These are phyloP conservation scores for Chaenocephalus aceratus DNA, from an alignment of 2,113 vertebrate genomes.

Conservation along the genomic window DNA sequence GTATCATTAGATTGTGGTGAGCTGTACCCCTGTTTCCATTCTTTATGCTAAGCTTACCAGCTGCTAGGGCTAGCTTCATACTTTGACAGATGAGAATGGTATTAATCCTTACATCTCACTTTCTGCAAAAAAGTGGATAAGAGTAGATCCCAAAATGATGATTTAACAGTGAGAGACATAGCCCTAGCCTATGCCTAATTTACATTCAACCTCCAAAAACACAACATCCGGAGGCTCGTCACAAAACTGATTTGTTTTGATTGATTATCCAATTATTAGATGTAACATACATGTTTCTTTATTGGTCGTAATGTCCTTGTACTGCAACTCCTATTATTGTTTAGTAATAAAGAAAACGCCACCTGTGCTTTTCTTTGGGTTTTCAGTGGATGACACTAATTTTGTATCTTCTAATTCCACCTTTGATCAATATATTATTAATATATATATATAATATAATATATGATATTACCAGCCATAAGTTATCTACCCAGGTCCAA, in stretches of 20 bases:
- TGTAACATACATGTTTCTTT: background rate
- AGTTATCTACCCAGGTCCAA: background rate
- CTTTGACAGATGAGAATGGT: background rate
- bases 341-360: background rate
- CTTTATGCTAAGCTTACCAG: no score
- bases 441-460: no score
- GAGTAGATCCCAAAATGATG: background rate
- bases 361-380: background rate
- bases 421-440: background rate
- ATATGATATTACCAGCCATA: no score
- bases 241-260: background rate
- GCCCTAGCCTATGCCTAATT: background rate
- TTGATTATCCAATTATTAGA: slow-evolving; percentile 6
- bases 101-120: background rate
- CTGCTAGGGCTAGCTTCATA: background rate
- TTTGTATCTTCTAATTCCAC: background rate
- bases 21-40: background rate
- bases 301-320: slow-evolving; percentile 4
- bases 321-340: background rate
- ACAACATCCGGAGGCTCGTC: background rate
- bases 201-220: background rate
- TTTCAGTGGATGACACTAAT: background rate
- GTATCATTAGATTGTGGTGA: background rate
- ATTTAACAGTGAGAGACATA: background rate
- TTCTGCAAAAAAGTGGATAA: background rate